Evolutionary conservation across 2,797 vertebrate genomes (phyloP).

Genomic region (Sorex maritimensis): DNA sequence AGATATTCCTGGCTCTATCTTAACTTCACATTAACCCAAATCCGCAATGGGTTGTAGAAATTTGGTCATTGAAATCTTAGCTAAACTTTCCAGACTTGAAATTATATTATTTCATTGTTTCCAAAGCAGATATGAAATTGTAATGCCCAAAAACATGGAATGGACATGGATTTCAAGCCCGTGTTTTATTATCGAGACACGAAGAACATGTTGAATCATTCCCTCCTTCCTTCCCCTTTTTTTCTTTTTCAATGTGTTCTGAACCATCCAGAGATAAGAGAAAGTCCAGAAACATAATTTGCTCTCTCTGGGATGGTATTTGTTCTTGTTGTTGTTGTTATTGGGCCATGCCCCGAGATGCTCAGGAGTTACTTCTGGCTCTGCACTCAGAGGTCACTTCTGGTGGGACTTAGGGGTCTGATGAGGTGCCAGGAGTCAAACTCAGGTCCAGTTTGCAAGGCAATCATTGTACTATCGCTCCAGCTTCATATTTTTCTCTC

Average conservation of each 20-base stretch:
- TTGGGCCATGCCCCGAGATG: not conserved
- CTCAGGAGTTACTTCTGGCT: not conserved
- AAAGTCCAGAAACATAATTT: not conserved
- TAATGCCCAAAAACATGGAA: not conserved
- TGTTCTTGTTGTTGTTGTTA: too few relatives aligned
- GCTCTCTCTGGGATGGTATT: not conserved
- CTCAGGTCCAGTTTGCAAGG: too few relatives aligned
- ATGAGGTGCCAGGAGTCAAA: too few relatives aligned
- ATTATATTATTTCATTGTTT: not conserved
- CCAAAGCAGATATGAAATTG: not conserved
- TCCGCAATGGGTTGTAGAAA: not conserved
- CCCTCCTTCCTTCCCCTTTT: too few relatives aligned
- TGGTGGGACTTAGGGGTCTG: too few relatives aligned
- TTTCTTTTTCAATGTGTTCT: not conserved
- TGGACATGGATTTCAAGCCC: not conserved
- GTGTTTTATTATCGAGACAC: conserved; percentile 15
- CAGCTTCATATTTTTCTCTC: too few relatives aligned
- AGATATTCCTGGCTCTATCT: not conserved
- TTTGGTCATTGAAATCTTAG: not conserved
- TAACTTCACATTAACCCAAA: not conserved
- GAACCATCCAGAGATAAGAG: conserved; percentile 27
- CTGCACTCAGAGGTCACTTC: too few relatives aligned
- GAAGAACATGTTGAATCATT: too few relatives aligned
- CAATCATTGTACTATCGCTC: too few relatives aligned
- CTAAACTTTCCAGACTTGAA: not conserved